Percentiles rank a stretch among this genome's conserved stretches.
Conservation (phyloP, 2,113 vertebrate genomes). For the Rostratula benghalensis region DNA sequence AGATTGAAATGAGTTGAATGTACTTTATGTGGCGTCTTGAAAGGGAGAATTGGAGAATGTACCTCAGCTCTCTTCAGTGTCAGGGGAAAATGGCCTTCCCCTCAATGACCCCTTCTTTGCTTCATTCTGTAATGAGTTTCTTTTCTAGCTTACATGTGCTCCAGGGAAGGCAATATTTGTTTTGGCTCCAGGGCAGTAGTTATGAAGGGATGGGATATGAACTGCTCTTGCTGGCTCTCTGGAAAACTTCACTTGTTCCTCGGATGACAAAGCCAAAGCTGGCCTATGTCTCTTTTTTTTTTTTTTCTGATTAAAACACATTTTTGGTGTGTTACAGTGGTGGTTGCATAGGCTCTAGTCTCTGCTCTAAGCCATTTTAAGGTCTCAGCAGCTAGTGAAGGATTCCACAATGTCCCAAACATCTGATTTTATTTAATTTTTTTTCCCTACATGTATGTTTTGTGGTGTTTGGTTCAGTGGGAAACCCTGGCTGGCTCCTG, state of each 20-base stretch:
- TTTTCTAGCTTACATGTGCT: not conserved
- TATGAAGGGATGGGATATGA: constrained; percentile 61
- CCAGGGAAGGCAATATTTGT: not conserved
- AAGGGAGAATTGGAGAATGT: not conserved
- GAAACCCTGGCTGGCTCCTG: constrained; percentile 32
- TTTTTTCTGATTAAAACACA: constrained; percentile 12
- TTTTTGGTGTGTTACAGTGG: constrained; percentile 52
- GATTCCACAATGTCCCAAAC: constrained; percentile 36
- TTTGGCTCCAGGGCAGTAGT: constrained; percentile 31
- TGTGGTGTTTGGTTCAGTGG: constrained; percentile 25
- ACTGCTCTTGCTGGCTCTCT: constrained; percentile 65
- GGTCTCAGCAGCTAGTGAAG: not conserved
- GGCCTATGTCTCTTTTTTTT: constrained; percentile 12
- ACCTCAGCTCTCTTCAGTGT: not conserved
- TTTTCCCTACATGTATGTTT: not conserved
- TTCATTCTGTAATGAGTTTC: not conserved
- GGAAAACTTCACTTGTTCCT: constrained; percentile 8
- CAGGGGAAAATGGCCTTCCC: not conserved
- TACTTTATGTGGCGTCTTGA: accelerated
- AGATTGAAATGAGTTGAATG: not conserved
- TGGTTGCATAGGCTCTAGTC: constrained; percentile 29
- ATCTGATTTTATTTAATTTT: not conserved
- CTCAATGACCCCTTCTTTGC: not conserved
- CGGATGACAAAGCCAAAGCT: constrained; percentile 63
- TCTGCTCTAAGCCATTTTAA: constrained; percentile 53